These are phyloP conservation scores for Neoarius graeffei DNA, from an alignment of 2,113 vertebrate species.

Conservation along the genomic window DNA sequence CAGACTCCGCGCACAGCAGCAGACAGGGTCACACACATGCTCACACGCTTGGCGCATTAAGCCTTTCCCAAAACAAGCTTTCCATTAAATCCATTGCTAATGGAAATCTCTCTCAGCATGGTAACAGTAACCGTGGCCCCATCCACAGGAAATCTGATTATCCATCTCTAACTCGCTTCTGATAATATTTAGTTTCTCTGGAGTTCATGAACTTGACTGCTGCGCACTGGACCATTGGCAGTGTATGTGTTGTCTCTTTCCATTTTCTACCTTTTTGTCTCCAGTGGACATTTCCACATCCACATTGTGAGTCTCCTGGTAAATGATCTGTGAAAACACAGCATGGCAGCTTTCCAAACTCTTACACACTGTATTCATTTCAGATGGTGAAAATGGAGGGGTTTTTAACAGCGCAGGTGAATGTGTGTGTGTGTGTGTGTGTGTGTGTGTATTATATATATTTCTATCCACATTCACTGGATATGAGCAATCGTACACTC, in stretches of 20 bases:
- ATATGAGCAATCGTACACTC: too few species aligned
- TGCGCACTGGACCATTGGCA: constrained; percentile 7
- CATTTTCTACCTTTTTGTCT: constrained; percentile 31
- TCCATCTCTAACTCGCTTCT: constrained; percentile 46
- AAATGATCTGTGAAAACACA: constrained; percentile 53
- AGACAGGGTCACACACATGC: not conserved
- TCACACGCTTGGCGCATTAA: constrained; percentile 1
- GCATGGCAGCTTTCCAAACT: constrained; percentile 8
- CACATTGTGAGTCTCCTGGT: constrained; percentile 42
- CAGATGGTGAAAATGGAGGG: not conserved
- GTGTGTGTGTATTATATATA: not conserved
- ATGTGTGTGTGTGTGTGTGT: not conserved
- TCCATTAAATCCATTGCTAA: constrained; percentile 33
- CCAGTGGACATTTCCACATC: constrained; percentile 30
- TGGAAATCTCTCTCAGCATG: constrained; percentile 32
- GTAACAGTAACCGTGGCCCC: constrained; percentile 18
- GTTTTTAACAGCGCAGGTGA: not conserved
- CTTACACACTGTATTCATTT: constrained; percentile 14
- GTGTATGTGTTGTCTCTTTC: constrained; percentile 34
- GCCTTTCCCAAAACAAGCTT: constrained; percentile 19
- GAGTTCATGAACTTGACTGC: constrained; percentile 50
- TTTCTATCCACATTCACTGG: too few species aligned
- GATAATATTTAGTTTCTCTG: constrained; percentile 54
- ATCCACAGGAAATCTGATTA: constrained; percentile 47
- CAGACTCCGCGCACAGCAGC: constrained; percentile 25